These are phyloP conservation scores for Novumbra hubbsi DNA, from an alignment of 2,797 vertebrate genomes.

Conservation along the genomic window DNA sequence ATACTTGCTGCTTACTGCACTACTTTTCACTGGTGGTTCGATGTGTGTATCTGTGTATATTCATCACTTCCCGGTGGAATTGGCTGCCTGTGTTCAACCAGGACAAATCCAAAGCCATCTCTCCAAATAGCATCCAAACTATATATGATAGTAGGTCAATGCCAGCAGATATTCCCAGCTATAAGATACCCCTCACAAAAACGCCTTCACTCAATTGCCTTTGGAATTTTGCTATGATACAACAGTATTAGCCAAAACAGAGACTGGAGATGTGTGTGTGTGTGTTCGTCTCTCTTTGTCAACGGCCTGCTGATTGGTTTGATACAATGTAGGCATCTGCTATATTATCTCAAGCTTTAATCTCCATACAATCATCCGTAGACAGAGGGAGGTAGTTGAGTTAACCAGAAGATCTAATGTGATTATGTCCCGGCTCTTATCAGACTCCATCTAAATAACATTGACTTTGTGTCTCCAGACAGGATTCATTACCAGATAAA, in stretches of 20 bases:
- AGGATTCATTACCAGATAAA: slow-evolving; percentile 29
- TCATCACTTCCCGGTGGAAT: not conserved
- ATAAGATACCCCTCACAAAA: not conserved
- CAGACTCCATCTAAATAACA: slow-evolving; percentile 42
- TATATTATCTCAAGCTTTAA: not conserved
- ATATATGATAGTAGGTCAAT: not conserved
- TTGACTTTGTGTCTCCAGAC: slow-evolving; percentile 35
- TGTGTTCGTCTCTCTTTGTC: not conserved
- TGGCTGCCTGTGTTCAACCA: not conserved
- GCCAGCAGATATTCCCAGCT: slow-evolving; percentile 1
- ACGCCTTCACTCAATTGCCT: slow-evolving; percentile 29
- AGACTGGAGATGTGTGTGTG: not conserved
- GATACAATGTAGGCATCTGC: slow-evolving; percentile 15
- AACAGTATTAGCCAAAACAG: not conserved
- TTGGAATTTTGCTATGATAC: slow-evolving; percentile 22
- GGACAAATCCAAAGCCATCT: not conserved
- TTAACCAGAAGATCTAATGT: slow-evolving; percentile 46
- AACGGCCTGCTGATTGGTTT: not conserved
- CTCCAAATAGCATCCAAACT: not conserved
- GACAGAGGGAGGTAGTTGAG: slow-evolving; percentile 14
- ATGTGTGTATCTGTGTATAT: not conserved
- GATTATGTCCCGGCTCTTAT: slow-evolving; percentile 48
- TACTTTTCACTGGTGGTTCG: not conserved
- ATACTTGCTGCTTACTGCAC: not conserved
- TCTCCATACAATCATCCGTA: not conserved